phyloP scores from a whole-genome alignment of 2,113 vertebrate genomes.

The Nycticebus coucang region DNA sequence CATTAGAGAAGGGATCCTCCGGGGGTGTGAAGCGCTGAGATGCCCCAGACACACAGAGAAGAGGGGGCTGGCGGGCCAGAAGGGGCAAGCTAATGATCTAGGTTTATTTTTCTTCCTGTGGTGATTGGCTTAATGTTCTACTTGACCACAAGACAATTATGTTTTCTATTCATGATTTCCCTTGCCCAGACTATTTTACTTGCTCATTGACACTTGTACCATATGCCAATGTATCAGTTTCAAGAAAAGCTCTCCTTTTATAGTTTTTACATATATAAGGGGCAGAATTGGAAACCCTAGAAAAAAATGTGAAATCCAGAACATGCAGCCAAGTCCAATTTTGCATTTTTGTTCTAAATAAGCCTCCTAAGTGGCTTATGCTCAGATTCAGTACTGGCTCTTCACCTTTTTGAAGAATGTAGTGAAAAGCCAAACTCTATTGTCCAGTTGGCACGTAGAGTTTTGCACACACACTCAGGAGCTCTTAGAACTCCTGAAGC shows the following conservation, averaged over 20 bases:
- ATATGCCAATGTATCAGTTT: constrained; percentile 53
- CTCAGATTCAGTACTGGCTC: background rate
- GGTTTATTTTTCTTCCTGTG: background rate
- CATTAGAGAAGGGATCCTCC: background rate
- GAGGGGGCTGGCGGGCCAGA: background rate
- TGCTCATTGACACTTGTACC: constrained; percentile 45
- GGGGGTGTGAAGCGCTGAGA: background rate
- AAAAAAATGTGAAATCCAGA: constrained; percentile 37
- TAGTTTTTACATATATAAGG: constrained; percentile 47
- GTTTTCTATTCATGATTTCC: constrained; percentile 30
- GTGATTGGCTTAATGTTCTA: background rate
- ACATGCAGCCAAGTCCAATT: constrained; percentile 31
- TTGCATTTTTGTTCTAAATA: constrained; percentile 57
- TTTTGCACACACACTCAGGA: background rate
- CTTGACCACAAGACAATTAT: constrained; percentile 39
- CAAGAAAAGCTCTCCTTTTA: constrained; percentile 67
- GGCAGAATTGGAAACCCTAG: constrained; percentile 52
- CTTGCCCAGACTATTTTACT: constrained; percentile 19
- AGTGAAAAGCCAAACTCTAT: background rate
- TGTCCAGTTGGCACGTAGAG: background rate
- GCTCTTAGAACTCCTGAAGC: background rate
- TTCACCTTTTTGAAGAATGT: background rate
- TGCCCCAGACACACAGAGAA: background rate
- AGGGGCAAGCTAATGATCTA: background rate
- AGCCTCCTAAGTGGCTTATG: background rate